phyloP scores from a whole-genome alignment of 2,888 invertebrate species.

The Apotomis betuletana region DNA sequence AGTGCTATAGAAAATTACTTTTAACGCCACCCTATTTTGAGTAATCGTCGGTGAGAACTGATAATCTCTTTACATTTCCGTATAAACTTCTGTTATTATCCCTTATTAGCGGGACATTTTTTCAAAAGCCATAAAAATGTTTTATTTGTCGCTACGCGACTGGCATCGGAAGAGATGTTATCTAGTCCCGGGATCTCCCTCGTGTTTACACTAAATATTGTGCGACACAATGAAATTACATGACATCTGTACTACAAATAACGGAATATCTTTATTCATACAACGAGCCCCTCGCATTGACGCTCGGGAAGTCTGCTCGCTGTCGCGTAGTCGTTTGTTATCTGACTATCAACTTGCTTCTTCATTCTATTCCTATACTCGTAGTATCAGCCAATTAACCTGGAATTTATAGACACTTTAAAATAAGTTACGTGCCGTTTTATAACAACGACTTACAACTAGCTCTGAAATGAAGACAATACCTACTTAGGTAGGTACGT shows the following conservation, averaged over 20 bases:
- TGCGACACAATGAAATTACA: constrained; percentile 82
- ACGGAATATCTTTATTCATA: constrained; percentile 84
- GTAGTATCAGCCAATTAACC: not conserved
- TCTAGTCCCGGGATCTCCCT: constrained; percentile 72
- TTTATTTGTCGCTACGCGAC: constrained; percentile 67
- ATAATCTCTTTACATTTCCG: constrained; percentile 72
- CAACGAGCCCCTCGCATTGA: constrained; percentile 72
- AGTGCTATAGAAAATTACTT: constrained; percentile 21
- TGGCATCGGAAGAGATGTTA: constrained; percentile 76
- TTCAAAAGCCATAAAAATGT: constrained; percentile 68
- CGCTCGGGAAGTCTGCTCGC: constrained; percentile 72
- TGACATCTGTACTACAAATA: constrained; percentile 84
- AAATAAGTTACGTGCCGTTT: not conserved
- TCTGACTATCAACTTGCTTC: constrained; percentile 16
- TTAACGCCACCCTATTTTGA: constrained; percentile 42
- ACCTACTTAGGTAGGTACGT: no score
- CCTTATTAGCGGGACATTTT: constrained; percentile 68
- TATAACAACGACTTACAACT: not conserved
- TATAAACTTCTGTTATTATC: constrained; percentile 72
- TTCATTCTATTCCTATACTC: not conserved
- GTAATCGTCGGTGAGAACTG: constrained; percentile 54
- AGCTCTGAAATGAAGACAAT: no score
- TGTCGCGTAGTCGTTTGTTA: constrained; percentile 59
- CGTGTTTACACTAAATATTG: constrained; percentile 83
- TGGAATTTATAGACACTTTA: not conserved